These are phyloP conservation scores for Melanotaenia trifasciata DNA, from an alignment of 2,797 vertebrate species.

Conservation along the genomic window DNA sequence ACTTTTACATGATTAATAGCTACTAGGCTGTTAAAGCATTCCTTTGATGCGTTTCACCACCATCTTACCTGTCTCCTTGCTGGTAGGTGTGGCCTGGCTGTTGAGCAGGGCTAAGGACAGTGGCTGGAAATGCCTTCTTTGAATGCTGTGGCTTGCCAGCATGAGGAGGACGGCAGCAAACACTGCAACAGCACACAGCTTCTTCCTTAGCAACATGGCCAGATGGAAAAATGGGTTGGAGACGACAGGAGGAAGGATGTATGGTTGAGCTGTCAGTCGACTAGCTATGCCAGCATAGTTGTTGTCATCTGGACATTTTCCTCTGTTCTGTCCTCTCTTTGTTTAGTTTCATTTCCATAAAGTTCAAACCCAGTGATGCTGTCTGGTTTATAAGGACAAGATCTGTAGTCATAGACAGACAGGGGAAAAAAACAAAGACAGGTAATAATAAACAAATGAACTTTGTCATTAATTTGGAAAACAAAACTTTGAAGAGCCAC, in stretches of 20 bases:
- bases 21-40: not conserved
- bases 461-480: not conserved
- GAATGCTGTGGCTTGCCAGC: conserved; percentile 78
- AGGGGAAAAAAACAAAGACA: not conserved
- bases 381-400: conserved; percentile 13
- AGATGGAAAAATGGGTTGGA: not conserved
- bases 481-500: not conserved
- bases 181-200: conserved; percentile 60
- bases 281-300: conserved; percentile 35
- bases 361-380: conserved; percentile 4
- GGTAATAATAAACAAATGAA: not conserved
- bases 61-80: conserved; percentile 38
- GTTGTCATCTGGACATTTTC: conserved; percentile 52
- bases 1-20: not conserved
- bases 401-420: conserved; percentile 6
- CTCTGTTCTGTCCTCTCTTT: not conserved
- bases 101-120: conserved; percentile 8
- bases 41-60: not conserved
- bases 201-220: conserved; percentile 69
- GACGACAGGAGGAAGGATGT: not conserved
- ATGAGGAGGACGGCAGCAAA: conserved; percentile 73
- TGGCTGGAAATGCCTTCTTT: conserved; percentile 44
- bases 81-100: conserved; percentile 10
- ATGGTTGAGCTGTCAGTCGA: conserved; percentile 14
- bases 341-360: conserved; percentile 31